phyloP scores from a whole-genome alignment of 2,113 vertebrate species.

The Halcyon senegalensis region DNA sequence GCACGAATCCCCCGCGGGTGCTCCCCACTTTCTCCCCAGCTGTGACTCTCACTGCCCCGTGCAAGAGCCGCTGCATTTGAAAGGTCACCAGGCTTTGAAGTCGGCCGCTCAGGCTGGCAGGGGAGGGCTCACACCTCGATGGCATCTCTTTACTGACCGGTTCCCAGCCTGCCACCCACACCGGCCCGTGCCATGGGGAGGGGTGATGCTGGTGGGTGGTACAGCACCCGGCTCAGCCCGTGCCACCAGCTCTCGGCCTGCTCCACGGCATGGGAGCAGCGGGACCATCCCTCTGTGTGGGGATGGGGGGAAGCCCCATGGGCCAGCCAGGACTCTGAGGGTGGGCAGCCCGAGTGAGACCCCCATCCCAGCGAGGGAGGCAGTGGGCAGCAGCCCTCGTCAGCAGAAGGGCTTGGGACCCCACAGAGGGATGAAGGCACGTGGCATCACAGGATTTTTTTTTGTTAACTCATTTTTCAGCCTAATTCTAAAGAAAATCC shows the following conservation, averaged over 20 bases:
- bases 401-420: neutral
- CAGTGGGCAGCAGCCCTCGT: rapidly evolving
- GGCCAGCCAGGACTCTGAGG: rapidly evolving
- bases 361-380: rapidly evolving
- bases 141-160: neutral
- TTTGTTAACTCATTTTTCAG: neutral
- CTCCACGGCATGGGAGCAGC: rapidly evolving
- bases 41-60: neutral
- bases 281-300: rapidly evolving
- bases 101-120: neutral
- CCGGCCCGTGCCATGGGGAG: neutral
- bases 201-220: neutral
- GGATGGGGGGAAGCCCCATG: neutral
- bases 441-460: neutral
- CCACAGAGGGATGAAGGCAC: neutral
- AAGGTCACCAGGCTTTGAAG: slow-evolving; percentile 48
- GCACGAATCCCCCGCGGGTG: rapidly evolving
- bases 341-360: rapidly evolving
- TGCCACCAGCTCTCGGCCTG: neutral
- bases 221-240: neutral
- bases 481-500: neutral
- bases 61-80: neutral
- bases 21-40: neutral
- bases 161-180: neutral
- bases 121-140: slow-evolving; percentile 27